Evolutionary conservation across 2,797 vertebrate genomes (phyloP), one percentile per base, ranked within the genome.

Genomic region (Glossophaga mutica): DNA sequence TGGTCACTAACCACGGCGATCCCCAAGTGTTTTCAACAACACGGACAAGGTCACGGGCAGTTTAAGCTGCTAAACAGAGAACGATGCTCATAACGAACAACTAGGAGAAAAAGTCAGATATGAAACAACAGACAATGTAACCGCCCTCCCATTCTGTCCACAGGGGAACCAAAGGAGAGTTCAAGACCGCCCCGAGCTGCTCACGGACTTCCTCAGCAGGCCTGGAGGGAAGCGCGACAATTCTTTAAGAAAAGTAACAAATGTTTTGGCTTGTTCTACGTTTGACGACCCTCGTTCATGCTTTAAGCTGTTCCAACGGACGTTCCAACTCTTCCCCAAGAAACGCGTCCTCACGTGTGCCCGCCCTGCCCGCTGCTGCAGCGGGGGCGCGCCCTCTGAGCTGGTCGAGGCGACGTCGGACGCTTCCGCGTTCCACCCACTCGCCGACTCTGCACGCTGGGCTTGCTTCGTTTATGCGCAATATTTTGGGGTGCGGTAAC

Each of bases 221-320:
- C 99, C 98, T 99, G 99, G 99, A 99, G 99, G 97, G 99, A 99
- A 39, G 99, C 99, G 0, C 98, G 99, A 46, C 99, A 99, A 96
- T 99, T 99, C 98, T 99, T 99, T 95, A 99, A 97, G 98, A 99
- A 87, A 98, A 99, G 87, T 99, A 99, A 98, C 99, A 97, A 99
- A 93, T 71, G 79, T 34, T 34, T 82, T 74, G 10, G 37, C 82
- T 52, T 81, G 42, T n/a, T 68, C 94, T 97, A 62, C 55, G 62
- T 88, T 97, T 97, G 77, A 84, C 70, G 95, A 52, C 74, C 84
- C 52, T 91, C 62, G 26, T 84, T 96, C 14, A 65, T 78, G n/a
- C 78, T 62, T 0, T 90, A 37, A 92, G 37, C 65, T 4, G 32
- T 96, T 96, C 87, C 84, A 93, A 90, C 65, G 0, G 73, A 90